A percentile compares a stretch with the other conserved stretches of the same genome.
These are phyloP conservation scores for Leucopsar rothschildi DNA, from an alignment of 2,113 vertebrate species.

Conservation along the genomic window DNA sequence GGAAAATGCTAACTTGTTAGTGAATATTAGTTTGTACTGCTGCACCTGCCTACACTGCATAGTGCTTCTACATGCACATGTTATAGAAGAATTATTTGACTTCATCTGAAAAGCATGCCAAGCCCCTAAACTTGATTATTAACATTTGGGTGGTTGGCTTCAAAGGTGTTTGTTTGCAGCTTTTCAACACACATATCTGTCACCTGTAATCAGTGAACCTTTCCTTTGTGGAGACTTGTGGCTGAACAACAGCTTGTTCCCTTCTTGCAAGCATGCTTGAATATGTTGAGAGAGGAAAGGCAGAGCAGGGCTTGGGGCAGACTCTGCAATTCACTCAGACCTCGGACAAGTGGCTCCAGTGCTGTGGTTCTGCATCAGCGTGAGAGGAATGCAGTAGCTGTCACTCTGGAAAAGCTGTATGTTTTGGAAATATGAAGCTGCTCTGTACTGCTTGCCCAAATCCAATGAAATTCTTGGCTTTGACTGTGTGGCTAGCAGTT, in stretches of 20 bases:
- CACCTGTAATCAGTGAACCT: neutral
- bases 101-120: neutral
- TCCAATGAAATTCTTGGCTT: neutral
- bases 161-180: neutral
- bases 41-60: neutral
- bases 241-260: neutral
- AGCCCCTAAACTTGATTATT: neutral
- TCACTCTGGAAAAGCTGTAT: neutral
- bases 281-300: neutral
- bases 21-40: neutral
- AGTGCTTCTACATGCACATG: neutral
- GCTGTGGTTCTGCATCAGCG: neutral
- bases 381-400: neutral
- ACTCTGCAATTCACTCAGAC: neutral
- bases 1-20: neutral
- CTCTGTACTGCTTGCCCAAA: neutral
- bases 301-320: neutral
- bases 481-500: neutral
- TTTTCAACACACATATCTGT: neutral
- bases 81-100: neutral
- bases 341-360: neutral
- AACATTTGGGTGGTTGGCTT: neutral
- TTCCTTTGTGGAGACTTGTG: neutral
- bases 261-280: neutral
- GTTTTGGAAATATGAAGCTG: neutral